These are phyloP conservation scores for Calameuta pallipes DNA, from an alignment of 2,888 invertebrate genomes.

Conservation along the genomic window DNA sequence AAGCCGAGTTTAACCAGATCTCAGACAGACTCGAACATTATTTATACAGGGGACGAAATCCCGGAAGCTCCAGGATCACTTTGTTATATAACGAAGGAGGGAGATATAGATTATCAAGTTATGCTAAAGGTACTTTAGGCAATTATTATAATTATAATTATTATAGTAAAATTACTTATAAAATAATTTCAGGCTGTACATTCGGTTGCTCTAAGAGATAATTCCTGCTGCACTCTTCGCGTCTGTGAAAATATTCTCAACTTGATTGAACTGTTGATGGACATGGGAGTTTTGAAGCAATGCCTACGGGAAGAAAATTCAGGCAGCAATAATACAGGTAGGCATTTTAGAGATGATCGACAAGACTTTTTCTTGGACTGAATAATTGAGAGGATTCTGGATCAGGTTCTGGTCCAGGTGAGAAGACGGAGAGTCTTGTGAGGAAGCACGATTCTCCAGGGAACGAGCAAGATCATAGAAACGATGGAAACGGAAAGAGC, in stretches of 20 bases:
- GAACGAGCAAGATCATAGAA: slow-evolving; percentile 40
- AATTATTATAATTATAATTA: not conserved
- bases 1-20: slow-evolving; percentile 84
- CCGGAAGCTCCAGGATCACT: slow-evolving; percentile 90
- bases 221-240: slow-evolving; percentile 83
- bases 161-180: not conserved
- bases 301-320: slow-evolving; percentile 68
- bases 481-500: slow-evolving; percentile 29
- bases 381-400: not conserved
- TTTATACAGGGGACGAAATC: slow-evolving; percentile 86
- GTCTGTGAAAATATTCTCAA: slow-evolving; percentile 95
- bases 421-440: slow-evolving; percentile 11
- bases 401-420: slow-evolving; percentile 25
- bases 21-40: slow-evolving; percentile 92
- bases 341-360: not conserved
- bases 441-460: slow-evolving; percentile 48
- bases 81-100: slow-evolving; percentile 94
- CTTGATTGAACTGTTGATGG: slow-evolving; percentile 90
- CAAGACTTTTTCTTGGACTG: not conserved
- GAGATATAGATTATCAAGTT: slow-evolving; percentile 92
- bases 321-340: slow-evolving; percentile 63
- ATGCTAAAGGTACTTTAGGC: slow-evolving; percentile 77
- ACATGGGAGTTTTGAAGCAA: slow-evolving; percentile 84
- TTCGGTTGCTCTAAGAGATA: slow-evolving; percentile 86
- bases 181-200: slow-evolving; percentile 78